Percentiles rank a stretch among this genome's conserved stretches.
Evolutionary conservation across 2,113 vertebrate genomes (phyloP).

Genomic region (Nipponia nippon): DNA sequence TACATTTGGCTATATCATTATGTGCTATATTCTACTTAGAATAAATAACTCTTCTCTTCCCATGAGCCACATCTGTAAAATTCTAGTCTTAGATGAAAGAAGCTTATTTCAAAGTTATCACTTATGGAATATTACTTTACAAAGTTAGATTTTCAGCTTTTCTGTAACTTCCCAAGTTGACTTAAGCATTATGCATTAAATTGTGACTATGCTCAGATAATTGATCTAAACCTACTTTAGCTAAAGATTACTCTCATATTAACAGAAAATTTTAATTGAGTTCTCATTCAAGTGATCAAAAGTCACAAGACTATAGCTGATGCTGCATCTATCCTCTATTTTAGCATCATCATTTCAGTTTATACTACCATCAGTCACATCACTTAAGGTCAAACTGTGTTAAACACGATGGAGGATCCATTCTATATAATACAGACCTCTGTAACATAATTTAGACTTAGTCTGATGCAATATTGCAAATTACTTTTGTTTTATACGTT

Average conservation of each 20-base stretch:
- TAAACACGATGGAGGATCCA: neutral
- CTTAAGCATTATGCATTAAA: neutral
- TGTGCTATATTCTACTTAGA: neutral
- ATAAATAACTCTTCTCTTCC: conserved; percentile 3
- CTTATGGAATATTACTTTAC: neutral
- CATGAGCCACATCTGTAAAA: neutral
- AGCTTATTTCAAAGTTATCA: neutral
- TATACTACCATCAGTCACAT: neutral
- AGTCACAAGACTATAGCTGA: neutral
- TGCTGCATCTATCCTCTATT: neutral
- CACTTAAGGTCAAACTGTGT: neutral
- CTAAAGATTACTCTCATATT: neutral
- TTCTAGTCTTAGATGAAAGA: neutral
- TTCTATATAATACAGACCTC: neutral
- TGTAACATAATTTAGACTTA: neutral
- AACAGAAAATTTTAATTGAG: neutral
- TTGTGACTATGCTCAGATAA: neutral
- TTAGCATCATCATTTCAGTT: neutral
- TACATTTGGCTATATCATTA: neutral
- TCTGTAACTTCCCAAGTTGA: neutral
- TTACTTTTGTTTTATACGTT: neutral
- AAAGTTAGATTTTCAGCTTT: neutral
- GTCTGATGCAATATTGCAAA: neutral
- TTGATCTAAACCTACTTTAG: neutral
- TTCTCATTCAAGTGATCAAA: neutral